Evolutionary conservation across 2,888 invertebrate species (phyloP).

Genomic region (Cyclophora albipunctata): DNA sequence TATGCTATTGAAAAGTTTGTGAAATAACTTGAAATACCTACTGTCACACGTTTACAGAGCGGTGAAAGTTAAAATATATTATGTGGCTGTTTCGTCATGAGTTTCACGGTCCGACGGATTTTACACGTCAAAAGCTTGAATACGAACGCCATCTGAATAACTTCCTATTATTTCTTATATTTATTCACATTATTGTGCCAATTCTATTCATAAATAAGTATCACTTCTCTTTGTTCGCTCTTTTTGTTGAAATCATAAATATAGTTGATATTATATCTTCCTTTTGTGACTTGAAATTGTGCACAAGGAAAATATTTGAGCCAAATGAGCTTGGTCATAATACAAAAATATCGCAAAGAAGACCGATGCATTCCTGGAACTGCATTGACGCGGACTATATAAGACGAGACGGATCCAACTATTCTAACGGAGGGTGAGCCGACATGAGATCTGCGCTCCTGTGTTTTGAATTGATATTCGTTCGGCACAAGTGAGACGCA

Average conservation of each 20-base stretch:
- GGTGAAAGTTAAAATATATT: slow-evolving; percentile 14
- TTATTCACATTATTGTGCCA: too few relatives aligned
- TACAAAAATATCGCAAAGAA: slow-evolving; percentile 64
- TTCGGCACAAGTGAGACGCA: slow-evolving; percentile 30
- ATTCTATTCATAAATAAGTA: too few relatives aligned
- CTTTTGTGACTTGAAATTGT: too few relatives aligned
- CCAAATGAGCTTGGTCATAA: slow-evolving; percentile 47
- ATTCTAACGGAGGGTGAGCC: slow-evolving; percentile 28
- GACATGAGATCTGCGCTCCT: slow-evolving; percentile 34
- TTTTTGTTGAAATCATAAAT: too few relatives aligned
- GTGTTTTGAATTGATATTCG: slow-evolving; percentile 35
- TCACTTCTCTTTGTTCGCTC: too few relatives aligned
- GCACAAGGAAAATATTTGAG: slow-evolving; percentile 42
- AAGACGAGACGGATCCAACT: slow-evolving; percentile 39
- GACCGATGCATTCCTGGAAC: slow-evolving; percentile 69
- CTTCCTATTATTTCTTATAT: slow-evolving; percentile 1
- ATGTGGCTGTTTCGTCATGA: slow-evolving; percentile 14
- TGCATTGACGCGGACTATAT: slow-evolving; percentile 61
- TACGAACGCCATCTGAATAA: slow-evolving; percentile 4
- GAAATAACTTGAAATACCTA: slow-evolving; percentile 11
- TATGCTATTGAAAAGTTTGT: slow-evolving; percentile 6
- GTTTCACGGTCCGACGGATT: slow-evolving; percentile 12
- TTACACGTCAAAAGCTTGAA: slow-evolving; percentile 14
- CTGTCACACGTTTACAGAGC: slow-evolving; percentile 13
- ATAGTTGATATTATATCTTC: too few relatives aligned